Evolutionary conservation across 2,888 invertebrate species (phyloP).

Genomic region (Pterostichus madidus): DNA sequence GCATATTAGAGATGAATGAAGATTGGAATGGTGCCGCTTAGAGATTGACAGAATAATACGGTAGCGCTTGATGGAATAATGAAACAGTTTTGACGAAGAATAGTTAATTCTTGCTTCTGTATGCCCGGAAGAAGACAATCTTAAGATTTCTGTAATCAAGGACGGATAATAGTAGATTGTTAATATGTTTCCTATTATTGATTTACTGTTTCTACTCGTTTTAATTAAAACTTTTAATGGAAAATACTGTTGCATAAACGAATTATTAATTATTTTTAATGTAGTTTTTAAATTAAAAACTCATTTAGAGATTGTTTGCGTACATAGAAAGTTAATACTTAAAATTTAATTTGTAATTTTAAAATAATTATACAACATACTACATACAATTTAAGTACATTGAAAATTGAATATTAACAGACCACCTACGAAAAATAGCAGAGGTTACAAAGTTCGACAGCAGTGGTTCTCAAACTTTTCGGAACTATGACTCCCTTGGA

Average conservation of each 20-base stretch:
- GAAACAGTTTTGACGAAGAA: background rate
- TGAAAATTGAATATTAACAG: no score
- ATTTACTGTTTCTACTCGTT: constrained; percentile 30
- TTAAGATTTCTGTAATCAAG: constrained; percentile 6
- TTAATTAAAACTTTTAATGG: background rate
- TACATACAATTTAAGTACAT: no score
- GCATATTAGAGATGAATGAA: constrained; percentile 26
- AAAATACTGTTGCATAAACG: background rate
- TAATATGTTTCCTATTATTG: constrained; percentile 40
- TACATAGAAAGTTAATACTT: no score
- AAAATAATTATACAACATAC: no score
- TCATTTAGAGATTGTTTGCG: no score
- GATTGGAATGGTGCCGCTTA: background rate
- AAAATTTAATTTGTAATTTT: no score
- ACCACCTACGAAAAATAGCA: no score
- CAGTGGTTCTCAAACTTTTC: no score
- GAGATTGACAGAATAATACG: constrained; percentile 48
- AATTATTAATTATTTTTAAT: no score
- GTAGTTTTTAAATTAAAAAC: no score
- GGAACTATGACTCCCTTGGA: no score
- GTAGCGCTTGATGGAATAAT: constrained; percentile 31
- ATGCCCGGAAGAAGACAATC: constrained; percentile 55
- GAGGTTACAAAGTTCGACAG: no score
- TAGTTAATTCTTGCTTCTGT: constrained; percentile 25
- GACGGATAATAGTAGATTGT: constrained; percentile 12